phyloP scores from a whole-genome alignment of 2,797 vertebrate genomes.

The Acanthis flammea region DNA sequence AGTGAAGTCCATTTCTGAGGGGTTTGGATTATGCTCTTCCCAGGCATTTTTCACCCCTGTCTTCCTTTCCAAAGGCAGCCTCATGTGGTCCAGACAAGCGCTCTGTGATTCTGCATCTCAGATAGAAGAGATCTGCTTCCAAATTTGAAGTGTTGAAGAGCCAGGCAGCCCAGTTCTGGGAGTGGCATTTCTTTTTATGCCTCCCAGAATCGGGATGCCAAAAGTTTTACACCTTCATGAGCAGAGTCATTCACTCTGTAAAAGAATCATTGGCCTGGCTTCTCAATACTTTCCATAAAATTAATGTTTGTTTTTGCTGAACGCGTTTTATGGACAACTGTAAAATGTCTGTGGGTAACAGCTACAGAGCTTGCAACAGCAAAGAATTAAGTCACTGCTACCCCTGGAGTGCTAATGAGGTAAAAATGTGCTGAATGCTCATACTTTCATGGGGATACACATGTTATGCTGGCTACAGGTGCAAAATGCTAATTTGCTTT shows the following conservation, averaged over 20 bases:
- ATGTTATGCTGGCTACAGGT: conserved; percentile 59
- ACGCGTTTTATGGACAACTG: background rate
- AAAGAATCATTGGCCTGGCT: background rate
- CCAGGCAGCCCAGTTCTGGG: background rate
- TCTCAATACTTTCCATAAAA: conserved; percentile 19
- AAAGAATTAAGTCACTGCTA: conserved; percentile 33
- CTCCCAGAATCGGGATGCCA: background rate
- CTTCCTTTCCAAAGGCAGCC: background rate
- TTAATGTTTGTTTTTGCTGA: conserved; percentile 18
- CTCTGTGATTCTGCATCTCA: background rate
- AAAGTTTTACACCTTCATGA: background rate
- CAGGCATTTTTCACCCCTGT: background rate
- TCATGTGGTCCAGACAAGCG: background rate
- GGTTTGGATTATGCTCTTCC: background rate
- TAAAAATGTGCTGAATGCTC: conserved; percentile 65
- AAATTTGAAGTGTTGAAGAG: background rate
- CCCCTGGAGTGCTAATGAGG: conserved; percentile 55
- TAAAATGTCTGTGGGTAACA: background rate
- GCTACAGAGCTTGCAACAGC: background rate
- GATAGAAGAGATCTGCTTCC: background rate
- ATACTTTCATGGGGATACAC: conserved; percentile 22
- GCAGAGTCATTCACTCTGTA: background rate
- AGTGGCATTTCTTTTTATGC: background rate
- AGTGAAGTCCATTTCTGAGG: background rate
- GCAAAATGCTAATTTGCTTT: conserved; percentile 61